A percentile compares a stretch with the other conserved stretches of the same genome.
Conservation (phyloP, 2,113 vertebrate species). For the Archilochus colubris region DNA sequence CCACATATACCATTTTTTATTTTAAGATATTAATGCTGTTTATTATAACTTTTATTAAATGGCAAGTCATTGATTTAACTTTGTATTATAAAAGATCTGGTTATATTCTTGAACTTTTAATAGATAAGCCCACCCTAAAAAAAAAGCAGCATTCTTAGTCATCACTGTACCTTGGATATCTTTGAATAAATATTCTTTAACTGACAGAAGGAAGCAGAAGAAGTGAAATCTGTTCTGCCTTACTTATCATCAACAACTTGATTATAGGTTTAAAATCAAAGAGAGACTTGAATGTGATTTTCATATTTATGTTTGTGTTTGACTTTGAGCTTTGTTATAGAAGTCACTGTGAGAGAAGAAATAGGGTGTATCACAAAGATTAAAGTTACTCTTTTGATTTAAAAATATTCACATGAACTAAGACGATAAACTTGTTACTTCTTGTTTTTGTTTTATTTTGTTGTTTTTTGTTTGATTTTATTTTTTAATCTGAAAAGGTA, state of each 20-base stretch:
- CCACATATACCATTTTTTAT: neutral
- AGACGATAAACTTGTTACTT: neutral
- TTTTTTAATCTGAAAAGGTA: neutral
- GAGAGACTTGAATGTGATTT: neutral
- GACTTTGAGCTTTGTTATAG: neutral
- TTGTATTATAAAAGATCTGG: neutral
- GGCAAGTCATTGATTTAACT: neutral
- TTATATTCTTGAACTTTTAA: neutral
- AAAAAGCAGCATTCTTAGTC: neutral
- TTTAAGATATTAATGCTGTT: neutral
- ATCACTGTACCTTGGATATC: neutral
- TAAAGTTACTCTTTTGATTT: neutral
- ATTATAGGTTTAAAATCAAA: slow-evolving; percentile 8
- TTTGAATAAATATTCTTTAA: neutral
- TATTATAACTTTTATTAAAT: neutral
- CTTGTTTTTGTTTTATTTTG: too few species aligned
- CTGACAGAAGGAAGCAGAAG: neutral
- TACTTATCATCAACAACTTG: neutral
- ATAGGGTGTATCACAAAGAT: neutral
- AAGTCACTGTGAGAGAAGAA: neutral
- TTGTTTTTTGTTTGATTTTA: neutral
- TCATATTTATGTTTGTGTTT: neutral
- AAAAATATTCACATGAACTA: neutral
- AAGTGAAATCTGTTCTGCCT: neutral
- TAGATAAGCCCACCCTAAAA: neutral